Evolutionary conservation across 2,797 vertebrate genomes (phyloP).

Genomic region (Columba guinea): DNA sequence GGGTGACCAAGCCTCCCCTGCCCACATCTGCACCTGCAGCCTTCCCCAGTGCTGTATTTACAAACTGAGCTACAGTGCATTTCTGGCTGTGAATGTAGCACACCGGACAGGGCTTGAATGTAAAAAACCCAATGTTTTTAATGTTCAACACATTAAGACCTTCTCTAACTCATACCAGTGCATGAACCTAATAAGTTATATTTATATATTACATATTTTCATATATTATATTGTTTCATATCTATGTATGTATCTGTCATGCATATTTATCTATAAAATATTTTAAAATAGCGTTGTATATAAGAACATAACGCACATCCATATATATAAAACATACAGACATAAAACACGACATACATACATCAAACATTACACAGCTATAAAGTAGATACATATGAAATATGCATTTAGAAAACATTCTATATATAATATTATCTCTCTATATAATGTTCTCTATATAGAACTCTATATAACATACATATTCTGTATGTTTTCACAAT

Average conservation of each 20-base stretch:
- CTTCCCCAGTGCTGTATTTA: neutral
- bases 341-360: neutral
- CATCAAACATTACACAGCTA: neutral
- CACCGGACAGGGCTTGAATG: neutral
- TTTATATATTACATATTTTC: neutral
- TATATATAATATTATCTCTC: neutral
- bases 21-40: neutral
- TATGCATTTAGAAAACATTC: neutral
- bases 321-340: neutral
- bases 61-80: rapidly evolving
- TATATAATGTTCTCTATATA: rapidly evolving
- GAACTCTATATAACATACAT: neutral
- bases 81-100: neutral
- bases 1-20: neutral
- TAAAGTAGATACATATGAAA: neutral
- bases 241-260: neutral
- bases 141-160: rapidly evolving
- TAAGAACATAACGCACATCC: neutral
- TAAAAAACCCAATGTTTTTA: rapidly evolving
- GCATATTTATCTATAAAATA: neutral
- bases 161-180: neutral
- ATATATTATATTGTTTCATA: neutral
- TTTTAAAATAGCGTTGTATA: neutral
- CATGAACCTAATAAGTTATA: neutral
- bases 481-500: neutral